phyloP scores from a whole-genome alignment of 2,797 vertebrate species.

The Pyrocephalus nanus region DNA sequence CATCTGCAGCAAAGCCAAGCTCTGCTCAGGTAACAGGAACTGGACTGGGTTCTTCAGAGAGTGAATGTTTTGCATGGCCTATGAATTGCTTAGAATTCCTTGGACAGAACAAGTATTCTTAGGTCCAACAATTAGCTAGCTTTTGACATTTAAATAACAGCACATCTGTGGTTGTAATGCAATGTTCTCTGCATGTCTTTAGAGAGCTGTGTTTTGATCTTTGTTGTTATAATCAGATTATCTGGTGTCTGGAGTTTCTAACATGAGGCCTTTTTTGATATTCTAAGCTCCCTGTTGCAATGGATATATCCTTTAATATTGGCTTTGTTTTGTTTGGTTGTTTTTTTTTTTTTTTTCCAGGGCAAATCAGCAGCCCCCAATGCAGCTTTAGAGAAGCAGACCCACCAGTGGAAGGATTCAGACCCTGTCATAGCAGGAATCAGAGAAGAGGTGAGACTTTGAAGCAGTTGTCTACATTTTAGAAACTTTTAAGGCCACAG shows the following conservation, averaged over 20 bases:
- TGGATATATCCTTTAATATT: background rate
- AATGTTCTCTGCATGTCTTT: background rate
- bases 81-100: background rate
- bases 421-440: slow-evolving; percentile 93
- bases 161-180: background rate
- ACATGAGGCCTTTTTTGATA: background rate
- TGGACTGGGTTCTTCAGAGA: background rate
- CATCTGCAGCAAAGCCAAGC: slow-evolving; percentile 62
- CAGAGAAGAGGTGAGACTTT: slow-evolving; percentile 86
- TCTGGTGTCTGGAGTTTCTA: background rate
- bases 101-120: background rate
- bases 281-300: background rate
- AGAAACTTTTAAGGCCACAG: background rate
- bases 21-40: slow-evolving; percentile 79
- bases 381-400: slow-evolving; percentile 80
- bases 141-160: background rate
- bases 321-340: background rate
- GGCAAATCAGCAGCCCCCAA: slow-evolving; percentile 67
- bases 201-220: background rate
- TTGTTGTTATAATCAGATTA: background rate
- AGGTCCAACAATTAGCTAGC: background rate
- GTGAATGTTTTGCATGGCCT: background rate
- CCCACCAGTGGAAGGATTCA: slow-evolving; percentile 85
- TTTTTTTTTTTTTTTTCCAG: background rate
- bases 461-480: background rate